phyloP scores from a whole-genome alignment of 2,888 invertebrate species.

The Xestobium rufovillosum region DNA sequence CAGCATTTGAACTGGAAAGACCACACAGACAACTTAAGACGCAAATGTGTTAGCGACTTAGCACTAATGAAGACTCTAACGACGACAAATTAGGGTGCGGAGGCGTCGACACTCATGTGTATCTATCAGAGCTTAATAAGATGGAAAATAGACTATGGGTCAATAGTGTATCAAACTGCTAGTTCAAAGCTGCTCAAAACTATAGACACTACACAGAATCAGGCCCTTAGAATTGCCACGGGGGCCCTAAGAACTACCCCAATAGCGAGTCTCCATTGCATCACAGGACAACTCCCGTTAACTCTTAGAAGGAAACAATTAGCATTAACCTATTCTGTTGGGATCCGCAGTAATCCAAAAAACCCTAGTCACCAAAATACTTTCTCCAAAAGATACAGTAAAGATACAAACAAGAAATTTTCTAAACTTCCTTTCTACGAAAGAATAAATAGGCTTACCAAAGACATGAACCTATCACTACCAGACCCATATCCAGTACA shows the following conservation, averaged over 20 bases:
- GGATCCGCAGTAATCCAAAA: neutral
- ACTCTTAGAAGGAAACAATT: neutral
- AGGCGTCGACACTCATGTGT: slow-evolving; percentile 10
- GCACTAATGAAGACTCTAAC: slow-evolving; percentile 12
- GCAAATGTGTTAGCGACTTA: slow-evolving; percentile 16
- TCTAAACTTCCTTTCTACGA: too few relatives aligned
- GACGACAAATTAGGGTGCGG: slow-evolving; percentile 17
- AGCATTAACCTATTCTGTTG: neutral
- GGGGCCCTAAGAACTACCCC: slow-evolving; percentile 5
- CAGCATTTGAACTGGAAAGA: slow-evolving; percentile 15
- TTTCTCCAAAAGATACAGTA: too few relatives aligned
- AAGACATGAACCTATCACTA: too few relatives aligned
- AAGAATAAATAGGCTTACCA: too few relatives aligned
- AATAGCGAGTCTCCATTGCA: neutral
- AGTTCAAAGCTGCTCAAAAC: slow-evolving; percentile 4
- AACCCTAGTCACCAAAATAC: slow-evolving; percentile 2
- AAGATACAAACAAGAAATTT: too few relatives aligned
- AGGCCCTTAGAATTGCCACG: neutral
- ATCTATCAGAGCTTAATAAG: slow-evolving; percentile 15
- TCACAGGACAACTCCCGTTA: neutral
- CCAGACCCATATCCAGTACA: too few relatives aligned
- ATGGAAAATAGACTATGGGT: slow-evolving; percentile 23
- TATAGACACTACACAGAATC: too few relatives aligned
- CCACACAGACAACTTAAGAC: slow-evolving; percentile 14
- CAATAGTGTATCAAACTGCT: slow-evolving; percentile 7